A percentile compares a stretch with the other conserved stretches of the same genome.
phyloP scores from a whole-genome alignment of 2,113 vertebrate species.

The Onychostruthus taczanowskii region DNA sequence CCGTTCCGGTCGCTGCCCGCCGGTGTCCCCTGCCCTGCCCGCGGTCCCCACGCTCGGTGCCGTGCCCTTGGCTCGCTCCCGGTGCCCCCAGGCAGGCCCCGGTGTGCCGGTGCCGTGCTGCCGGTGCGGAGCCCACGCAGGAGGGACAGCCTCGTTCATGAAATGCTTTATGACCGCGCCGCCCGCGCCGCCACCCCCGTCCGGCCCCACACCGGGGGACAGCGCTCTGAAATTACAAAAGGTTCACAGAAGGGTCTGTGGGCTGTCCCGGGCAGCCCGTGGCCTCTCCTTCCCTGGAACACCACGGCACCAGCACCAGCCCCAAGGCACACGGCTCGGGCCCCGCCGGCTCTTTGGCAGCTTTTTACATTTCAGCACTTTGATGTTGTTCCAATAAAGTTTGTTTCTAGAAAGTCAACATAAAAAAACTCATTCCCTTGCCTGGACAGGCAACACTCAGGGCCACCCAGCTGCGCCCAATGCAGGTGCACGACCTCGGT shows the following conservation, averaged over 20 bases:
- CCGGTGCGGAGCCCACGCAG: neutral
- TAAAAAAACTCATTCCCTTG: neutral
- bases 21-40: too few relatives aligned
- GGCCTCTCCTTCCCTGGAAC: neutral
- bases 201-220: rapidly evolving
- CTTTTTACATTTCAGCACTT: neutral
- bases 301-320: neutral
- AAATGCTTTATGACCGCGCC: neutral
- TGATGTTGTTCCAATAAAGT: neutral
- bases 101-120: neutral
- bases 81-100: neutral
- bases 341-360: neutral
- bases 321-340: neutral
- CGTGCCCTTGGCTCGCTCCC: neutral
- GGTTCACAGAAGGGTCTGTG: neutral
- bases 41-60: too few relatives aligned
- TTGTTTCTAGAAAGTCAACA: neutral
- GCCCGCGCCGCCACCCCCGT: rapidly evolving
- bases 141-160: neutral
- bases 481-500: rapidly evolving
- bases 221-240: neutral
- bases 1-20: rapidly evolving
- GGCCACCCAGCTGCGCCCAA: too few relatives aligned
- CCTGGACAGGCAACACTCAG: neutral
- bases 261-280: too few relatives aligned